Evolutionary conservation across 2,888 invertebrate species (phyloP).

Genomic region (Morpho achilles): DNA sequence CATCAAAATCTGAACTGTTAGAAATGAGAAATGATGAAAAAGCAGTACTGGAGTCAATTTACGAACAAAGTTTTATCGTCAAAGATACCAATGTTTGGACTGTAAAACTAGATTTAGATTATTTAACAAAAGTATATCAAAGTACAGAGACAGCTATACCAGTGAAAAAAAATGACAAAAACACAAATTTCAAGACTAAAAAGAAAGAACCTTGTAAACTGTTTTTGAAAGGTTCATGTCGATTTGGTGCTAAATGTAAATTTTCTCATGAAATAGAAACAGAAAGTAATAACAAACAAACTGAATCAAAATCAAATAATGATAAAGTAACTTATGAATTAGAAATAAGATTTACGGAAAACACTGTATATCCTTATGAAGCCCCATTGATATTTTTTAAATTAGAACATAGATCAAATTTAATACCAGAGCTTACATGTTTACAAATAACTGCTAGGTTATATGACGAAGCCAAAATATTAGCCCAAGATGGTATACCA

Average conservation of each 20-base stretch:
- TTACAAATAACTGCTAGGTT: conserved; percentile 83
- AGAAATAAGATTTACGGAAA: conserved; percentile 86
- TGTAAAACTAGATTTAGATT: conserved; percentile 83
- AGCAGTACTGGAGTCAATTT: conserved; percentile 87
- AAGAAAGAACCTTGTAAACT: conserved; percentile 81
- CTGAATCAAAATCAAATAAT: conserved; percentile 45
- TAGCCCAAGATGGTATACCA: conserved; percentile 84
- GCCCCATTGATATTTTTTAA: conserved; percentile 85
- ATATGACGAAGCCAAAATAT: conserved; percentile 82
- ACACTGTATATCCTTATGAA: conserved; percentile 86
- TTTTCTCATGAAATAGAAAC: conserved; percentile 82
- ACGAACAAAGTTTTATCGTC: conserved; percentile 83
- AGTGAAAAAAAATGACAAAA: conserved; percentile 59
- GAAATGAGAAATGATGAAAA: conserved; percentile 86
- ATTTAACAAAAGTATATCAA: conserved; percentile 78
- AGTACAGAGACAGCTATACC: conserved; percentile 70
- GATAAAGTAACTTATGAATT: conserved; percentile 79
- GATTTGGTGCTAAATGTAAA: conserved; percentile 86
- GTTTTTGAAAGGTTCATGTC: conserved; percentile 83
- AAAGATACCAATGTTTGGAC: conserved; percentile 87
- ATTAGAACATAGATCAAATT: conserved; percentile 74
- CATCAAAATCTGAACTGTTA: conserved; percentile 73
- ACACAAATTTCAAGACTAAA: conserved; percentile 64
- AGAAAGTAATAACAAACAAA: conserved; percentile 35
- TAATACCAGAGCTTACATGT: conserved; percentile 81